Base-by-base conservation (phyloP, 2,888 invertebrate genomes). In the Torymus tubicola region DNA sequence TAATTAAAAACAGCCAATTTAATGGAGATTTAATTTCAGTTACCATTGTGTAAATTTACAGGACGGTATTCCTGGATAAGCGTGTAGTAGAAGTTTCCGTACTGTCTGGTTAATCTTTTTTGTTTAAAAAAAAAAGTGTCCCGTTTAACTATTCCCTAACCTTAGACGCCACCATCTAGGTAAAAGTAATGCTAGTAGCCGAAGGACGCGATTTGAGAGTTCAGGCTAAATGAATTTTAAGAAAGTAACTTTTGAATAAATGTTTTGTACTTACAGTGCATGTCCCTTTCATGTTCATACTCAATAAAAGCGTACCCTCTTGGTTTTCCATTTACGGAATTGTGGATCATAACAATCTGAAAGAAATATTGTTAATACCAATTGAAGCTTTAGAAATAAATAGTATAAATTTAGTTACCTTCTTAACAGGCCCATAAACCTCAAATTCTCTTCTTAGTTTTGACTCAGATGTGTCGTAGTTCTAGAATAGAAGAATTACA, bases 291-390 rank as follows among this genome's bases (percentile, higher is more conserved):
- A 91, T 99, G 98, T 91, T 99, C 99, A 92, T 98, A 99, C 92
- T 99, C 99, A 88, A 99, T 98, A 94, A 99, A 99, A 65, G 99
- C 99, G 92, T 99, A 99, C 83, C 99, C 99, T 85, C 99, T 94
- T 12, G 99, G 99, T 92, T 99, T 99, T 86, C 95, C 96, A 89
- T 94, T 95, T 84, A 96, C 94, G 84, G 95, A 95, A 92, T 97
- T 97, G 89, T 95, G 96, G 84, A 96, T 95, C 91, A 99, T 93
- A 85, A 95, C 94, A 89, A 99, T 98, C 97, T 97, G 92, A 21
- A 80, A 80, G 68, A 24, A 55, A 52, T 42, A 42, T 8, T 42
- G 42, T 42, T 42, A 42, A 42, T 8, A 42, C 42, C 42, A 24
- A 67, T 68, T 50, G 0, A 52, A 21, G 31, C 14, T 42, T 24